Evolutionary conservation across 2,888 invertebrate species (phyloP).

Genomic region (Spodoptera exigua): DNA sequence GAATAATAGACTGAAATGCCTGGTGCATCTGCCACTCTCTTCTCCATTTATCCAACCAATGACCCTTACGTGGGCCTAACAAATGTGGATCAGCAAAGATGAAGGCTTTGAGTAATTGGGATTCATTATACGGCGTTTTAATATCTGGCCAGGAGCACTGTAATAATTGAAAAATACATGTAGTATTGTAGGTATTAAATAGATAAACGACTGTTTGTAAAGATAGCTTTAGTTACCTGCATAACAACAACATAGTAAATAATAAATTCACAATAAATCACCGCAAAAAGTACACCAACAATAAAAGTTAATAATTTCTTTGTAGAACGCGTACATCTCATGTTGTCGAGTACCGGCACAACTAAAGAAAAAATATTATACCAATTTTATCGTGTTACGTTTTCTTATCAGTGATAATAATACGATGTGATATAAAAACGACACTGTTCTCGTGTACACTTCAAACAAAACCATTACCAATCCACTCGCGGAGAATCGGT

Average conservation of each 20-base stretch:
- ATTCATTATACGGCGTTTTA: conserved; percentile 60
- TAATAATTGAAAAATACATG: conserved; percentile 15
- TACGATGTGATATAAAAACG: too few species aligned
- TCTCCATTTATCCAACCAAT: conserved; percentile 98
- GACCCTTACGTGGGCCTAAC: conserved; percentile 94
- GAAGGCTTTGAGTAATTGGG: conserved; percentile 91
- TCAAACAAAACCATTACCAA: too few species aligned
- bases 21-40: conserved; percentile 99
- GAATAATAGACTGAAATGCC: conserved; percentile 95
- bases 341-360: conserved; percentile 39
- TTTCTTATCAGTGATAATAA: too few species aligned
- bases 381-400: too few species aligned
- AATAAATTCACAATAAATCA: conserved; percentile 77
- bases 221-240: conserved; percentile 68
- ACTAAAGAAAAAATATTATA: too few species aligned
- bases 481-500: too few species aligned
- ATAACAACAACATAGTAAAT: conserved; percentile 77
- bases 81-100: conserved; percentile 97
- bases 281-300: conserved; percentile 69
- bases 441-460: too few species aligned
- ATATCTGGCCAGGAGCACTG: conserved; percentile 93
- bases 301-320: conserved; percentile 69
- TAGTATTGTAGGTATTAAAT: neutral
- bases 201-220: neutral
- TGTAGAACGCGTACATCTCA: conserved; percentile 74